Evolutionary conservation across 2,113 vertebrate genomes (phyloP).

Genomic region (Echinops telfairi): DNA sequence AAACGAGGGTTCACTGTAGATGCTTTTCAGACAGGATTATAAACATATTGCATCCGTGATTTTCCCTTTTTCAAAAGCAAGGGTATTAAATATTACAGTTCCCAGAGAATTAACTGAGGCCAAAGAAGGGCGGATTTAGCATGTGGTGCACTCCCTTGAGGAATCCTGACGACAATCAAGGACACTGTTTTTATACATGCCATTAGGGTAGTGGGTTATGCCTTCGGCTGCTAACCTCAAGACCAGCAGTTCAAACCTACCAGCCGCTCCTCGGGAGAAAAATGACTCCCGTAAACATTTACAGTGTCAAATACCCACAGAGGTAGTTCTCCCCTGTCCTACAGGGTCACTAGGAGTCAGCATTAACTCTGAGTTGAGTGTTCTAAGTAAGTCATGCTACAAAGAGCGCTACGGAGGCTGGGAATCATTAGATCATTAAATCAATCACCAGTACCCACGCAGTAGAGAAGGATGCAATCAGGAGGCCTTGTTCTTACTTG

Average conservation of each 20-base stretch:
- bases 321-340: too few species aligned
- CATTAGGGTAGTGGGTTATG: not conserved
- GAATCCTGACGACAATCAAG: not conserved
- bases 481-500: not conserved
- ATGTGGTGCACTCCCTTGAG: not conserved
- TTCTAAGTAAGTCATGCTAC: not conserved
- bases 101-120: not conserved
- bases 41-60: not conserved
- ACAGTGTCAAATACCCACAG: too few species aligned
- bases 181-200: not conserved
- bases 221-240: too few species aligned
- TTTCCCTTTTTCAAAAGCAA: conserved; percentile 17
- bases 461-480: not conserved
- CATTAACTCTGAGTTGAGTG: not conserved
- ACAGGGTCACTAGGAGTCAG: too few species aligned
- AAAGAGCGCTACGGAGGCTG: not conserved
- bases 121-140: not conserved
- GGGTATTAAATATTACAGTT: not conserved
- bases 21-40: conserved; percentile 2
- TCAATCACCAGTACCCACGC: not conserved
- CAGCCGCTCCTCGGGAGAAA: too few species aligned
- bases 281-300: too few species aligned
- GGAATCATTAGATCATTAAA: too few species aligned
- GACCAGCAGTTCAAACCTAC: too few species aligned
- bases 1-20: too few species aligned